A percentile compares a stretch with the other conserved stretches of the same genome.
Evolutionary conservation across 2,888 invertebrate genomes (phyloP).

Genomic region (Dascillus cervinus): DNA sequence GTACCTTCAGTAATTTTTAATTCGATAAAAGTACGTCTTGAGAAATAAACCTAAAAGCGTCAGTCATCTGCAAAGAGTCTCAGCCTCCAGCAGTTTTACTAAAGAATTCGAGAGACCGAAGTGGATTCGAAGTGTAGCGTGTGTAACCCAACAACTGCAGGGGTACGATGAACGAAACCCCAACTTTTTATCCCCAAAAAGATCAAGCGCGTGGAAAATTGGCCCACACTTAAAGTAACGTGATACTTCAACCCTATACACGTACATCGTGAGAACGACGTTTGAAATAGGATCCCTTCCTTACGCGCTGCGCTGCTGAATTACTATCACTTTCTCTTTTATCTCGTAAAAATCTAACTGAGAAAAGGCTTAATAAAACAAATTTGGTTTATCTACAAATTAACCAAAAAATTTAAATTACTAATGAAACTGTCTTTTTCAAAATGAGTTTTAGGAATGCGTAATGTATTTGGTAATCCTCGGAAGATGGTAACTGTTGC

Average conservation of each 20-base stretch:
- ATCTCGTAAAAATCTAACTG: too few species aligned
- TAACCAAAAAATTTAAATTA: too few species aligned
- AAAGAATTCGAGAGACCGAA: slow-evolving; percentile 5
- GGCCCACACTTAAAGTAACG: slow-evolving; percentile 28
- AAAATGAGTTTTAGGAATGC: too few species aligned
- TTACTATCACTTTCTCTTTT: slow-evolving; percentile 20
- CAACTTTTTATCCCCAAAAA: slow-evolving; percentile 26
- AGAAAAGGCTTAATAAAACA: too few species aligned
- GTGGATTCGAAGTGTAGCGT: slow-evolving; percentile 16
- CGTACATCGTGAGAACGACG: slow-evolving; percentile 21
- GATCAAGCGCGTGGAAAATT: slow-evolving; percentile 35
- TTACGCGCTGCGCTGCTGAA: slow-evolving; percentile 19
- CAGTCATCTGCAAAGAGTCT: background rate
- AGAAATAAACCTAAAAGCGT: too few species aligned
- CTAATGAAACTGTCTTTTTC: too few species aligned
- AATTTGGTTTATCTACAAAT: too few species aligned
- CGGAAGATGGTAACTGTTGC: slow-evolving; percentile 21
- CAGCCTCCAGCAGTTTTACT: slow-evolving; percentile 1
- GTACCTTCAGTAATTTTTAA: too few species aligned
- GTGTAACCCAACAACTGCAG: slow-evolving; percentile 19
- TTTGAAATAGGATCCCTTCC: slow-evolving; percentile 17
- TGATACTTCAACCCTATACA: slow-evolving; percentile 25
- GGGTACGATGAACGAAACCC: slow-evolving; percentile 16
- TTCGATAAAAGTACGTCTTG: too few species aligned
- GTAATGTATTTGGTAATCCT: slow-evolving; percentile 4